These are phyloP conservation scores for Peromyscus polionotus DNA, from an alignment of 2,113 vertebrate species.

Conservation along the genomic window DNA sequence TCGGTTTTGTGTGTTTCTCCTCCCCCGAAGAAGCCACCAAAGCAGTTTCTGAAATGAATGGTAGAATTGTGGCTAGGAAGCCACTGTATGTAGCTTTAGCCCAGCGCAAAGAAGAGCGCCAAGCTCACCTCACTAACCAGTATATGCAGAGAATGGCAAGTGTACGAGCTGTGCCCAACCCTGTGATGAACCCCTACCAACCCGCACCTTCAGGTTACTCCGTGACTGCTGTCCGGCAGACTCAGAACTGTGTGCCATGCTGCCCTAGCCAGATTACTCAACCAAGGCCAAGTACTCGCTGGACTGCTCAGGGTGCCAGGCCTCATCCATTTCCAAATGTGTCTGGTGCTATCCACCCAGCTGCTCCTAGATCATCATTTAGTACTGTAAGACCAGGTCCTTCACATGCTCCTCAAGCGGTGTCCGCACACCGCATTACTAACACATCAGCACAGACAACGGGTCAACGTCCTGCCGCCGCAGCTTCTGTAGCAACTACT, in stretches of 20 bases:
- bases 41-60: slow-evolving; percentile 39
- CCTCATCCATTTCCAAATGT: slow-evolving; percentile 87
- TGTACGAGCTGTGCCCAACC: not conserved
- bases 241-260: not conserved
- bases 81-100: slow-evolving; percentile 42
- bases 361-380: not conserved
- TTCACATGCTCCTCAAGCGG: slow-evolving; percentile 94
- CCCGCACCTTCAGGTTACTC: not conserved
- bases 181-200: not conserved
- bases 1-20: slow-evolving; percentile 36
- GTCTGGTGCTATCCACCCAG: not conserved
- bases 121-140: slow-evolving; percentile 36
- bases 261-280: slow-evolving; percentile 83
- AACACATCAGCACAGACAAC: slow-evolving; percentile 91
- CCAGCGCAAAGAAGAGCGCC: slow-evolving; percentile 23
- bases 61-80: not conserved
- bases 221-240: not conserved
- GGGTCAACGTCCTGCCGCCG: not conserved
- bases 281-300: slow-evolving; percentile 95
- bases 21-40: not conserved
- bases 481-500: not conserved
- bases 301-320: slow-evolving; percentile 96
- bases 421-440: slow-evolving; percentile 95
- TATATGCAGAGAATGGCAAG: slow-evolving; percentile 28
- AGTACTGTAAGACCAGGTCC: slow-evolving; percentile 91